Base-by-base conservation (phyloP, 2,888 invertebrate genomes). In the Pollenia griseotomentosa region DNA sequence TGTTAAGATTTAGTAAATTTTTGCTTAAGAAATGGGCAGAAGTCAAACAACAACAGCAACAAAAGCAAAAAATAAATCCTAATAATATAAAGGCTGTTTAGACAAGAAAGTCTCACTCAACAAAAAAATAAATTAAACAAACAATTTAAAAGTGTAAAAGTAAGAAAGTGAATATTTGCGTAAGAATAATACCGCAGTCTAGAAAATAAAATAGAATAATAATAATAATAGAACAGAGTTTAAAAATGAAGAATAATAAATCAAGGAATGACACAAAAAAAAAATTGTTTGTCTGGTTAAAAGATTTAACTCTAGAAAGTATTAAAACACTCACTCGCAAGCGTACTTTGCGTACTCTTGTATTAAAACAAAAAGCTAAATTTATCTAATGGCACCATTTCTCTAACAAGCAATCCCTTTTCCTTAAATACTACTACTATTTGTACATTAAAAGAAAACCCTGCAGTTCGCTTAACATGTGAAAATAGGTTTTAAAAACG, bases 21-120 rank as follows among this genome's bases (percentile, higher is more conserved):
- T 33, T 23, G 55, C 46, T 70, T 48, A 51, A 61, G 48, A 75
- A 85, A 63, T 48, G 73, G 48, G 57, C 12, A 73, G 23, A 75
- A 83, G 48, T 23, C 14, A 11, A n/a, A n/a, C 16, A 55, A 40
- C 16, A 55, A 4, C 10, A 44, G 11, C 48, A n/a, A 46, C 1
- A 8, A 11, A 42, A 55, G 10, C 14, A 14, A 46, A 42, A 46
- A 16, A 14, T 19, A 11, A 51, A 44, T 51, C 23, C 42, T 23
- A 57, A 57, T 14, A 7, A 5, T 44, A 55, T 14, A 53, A 83
- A 55, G 14, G 57, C 40, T 33, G 33, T 33, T 2, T 4, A 33
- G 33, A 33, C 33, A 74, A 33, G 48, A 48, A 33, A 48, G 51
- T 70, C 33, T 48, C 33, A 51, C 40, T n/a, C n/a, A n/a, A 40